Evolutionary conservation across 2,888 invertebrate species (phyloP).

Genomic region (Strigamia transsilvanica): DNA sequence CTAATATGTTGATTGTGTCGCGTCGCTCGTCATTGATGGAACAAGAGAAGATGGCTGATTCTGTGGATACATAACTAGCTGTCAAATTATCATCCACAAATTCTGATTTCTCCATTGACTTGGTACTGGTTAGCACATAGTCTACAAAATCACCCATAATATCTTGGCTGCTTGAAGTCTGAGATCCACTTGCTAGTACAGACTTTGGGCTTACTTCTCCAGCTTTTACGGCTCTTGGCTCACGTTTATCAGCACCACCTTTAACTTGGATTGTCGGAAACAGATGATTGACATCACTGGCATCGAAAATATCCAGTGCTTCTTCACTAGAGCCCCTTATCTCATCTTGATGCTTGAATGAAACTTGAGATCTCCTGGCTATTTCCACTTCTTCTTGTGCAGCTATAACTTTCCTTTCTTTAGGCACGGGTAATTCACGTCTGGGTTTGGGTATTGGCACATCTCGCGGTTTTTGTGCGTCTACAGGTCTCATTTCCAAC

Average conservation of each 20-base stretch:
- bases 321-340: constrained; percentile 63
- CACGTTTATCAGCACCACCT: constrained; percentile 59
- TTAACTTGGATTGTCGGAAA: constrained; percentile 51
- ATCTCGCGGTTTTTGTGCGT: background rate
- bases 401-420: constrained; percentile 4
- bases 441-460: constrained; percentile 57
- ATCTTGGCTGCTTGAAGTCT: constrained; percentile 58
- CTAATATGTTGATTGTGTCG: constrained; percentile 8
- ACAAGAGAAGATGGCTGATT: constrained; percentile 59
- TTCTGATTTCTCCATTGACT: constrained; percentile 56
- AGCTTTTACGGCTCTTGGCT: constrained; percentile 10
- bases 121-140: background rate
- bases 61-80: constrained; percentile 57
- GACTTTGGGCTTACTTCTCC: constrained; percentile 53
- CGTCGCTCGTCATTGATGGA: constrained; percentile 58
- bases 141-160: background rate
- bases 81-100: constrained; percentile 61
- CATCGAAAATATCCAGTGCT: background rate
- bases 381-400: constrained; percentile 55
- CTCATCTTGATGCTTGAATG: background rate
- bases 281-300: constrained; percentile 1
- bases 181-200: constrained; percentile 51
- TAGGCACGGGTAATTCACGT: constrained; percentile 58
- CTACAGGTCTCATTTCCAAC: background rate
- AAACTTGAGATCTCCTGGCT: constrained; percentile 56